phyloP scores from a whole-genome alignment of 1,140 invertebrate genomes.

The Patella vulgata region DNA sequence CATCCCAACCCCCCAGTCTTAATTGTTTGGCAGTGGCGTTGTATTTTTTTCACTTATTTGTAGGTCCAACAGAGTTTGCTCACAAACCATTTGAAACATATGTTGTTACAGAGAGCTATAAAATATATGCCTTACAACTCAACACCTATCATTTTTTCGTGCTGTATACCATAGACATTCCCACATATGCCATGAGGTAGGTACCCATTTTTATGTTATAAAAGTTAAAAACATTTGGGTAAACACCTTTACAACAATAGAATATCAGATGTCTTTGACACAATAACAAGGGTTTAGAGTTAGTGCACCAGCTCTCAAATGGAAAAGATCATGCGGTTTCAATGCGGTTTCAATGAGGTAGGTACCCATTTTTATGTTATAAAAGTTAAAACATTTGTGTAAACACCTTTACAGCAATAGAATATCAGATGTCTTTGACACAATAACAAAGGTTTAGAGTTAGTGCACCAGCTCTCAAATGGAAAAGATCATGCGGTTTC shows the following conservation, averaged over 20 bases:
- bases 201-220: constrained; percentile 3
- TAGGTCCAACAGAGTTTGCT: constrained; percentile 49
- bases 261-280: not conserved
- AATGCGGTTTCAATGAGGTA: not conserved
- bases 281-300: not conserved
- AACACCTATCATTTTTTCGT: constrained; percentile 59
- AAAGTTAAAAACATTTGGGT: not conserved
- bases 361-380: constrained; percentile 1
- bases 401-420: not conserved
- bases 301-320: not conserved
- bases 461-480: not conserved
- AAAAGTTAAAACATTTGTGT: not conserved
- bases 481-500: too few relatives aligned
- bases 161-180: constrained; percentile 56
- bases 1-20: too few relatives aligned
- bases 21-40: too few relatives aligned
- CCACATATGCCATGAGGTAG: constrained; percentile 66
- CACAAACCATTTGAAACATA: constrained; percentile 75
- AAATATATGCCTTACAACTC: constrained; percentile 74
- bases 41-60: constrained; percentile 7
- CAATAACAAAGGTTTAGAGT: not conserved
- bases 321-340: too few relatives aligned
- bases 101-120: constrained; percentile 85
- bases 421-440: not conserved
- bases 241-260: not conserved